Conservation (phyloP, 2,888 invertebrate genomes). For the Lumbricus terrestris region DNA sequence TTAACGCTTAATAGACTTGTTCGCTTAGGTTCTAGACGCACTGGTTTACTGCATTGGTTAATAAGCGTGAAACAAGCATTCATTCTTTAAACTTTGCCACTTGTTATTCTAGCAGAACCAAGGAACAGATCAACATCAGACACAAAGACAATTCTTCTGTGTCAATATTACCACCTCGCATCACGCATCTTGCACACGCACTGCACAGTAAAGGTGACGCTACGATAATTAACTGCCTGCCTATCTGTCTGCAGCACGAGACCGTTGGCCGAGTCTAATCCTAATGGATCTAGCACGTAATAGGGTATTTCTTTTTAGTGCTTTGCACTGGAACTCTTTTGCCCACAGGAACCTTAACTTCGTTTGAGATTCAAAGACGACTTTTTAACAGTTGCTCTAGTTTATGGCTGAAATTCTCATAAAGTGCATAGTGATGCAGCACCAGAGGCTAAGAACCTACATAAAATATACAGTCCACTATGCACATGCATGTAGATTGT, state of each 20-base stretch:
- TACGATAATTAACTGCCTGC: background rate
- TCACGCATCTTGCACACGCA: too few relatives aligned
- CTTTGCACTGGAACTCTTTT: background rate
- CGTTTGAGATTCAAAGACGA: background rate
- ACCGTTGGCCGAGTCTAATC: background rate
- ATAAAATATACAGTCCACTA: background rate
- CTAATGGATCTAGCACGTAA: background rate
- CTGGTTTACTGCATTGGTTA: too few relatives aligned
- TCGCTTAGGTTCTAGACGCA: too few relatives aligned
- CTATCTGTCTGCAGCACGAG: background rate
- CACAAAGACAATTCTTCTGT: too few relatives aligned
- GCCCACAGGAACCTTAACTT: background rate
- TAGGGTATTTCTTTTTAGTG: background rate
- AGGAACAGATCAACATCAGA: too few relatives aligned
- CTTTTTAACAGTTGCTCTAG: background rate
- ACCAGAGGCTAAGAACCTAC: background rate
- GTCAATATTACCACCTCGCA: too few relatives aligned
- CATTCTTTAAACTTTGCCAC: too few relatives aligned
- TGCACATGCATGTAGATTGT: too few relatives aligned
- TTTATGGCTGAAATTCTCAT: background rate
- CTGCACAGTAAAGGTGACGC: too few relatives aligned
- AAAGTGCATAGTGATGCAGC: background rate
- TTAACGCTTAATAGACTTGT: too few relatives aligned
- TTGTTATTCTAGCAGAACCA: too few relatives aligned
- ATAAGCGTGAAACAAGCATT: too few relatives aligned